Percentiles rank a stretch among this genome's conserved stretches.
Conservation (phyloP, 2,113 vertebrate genomes). For the Lepus timidus region DNA sequence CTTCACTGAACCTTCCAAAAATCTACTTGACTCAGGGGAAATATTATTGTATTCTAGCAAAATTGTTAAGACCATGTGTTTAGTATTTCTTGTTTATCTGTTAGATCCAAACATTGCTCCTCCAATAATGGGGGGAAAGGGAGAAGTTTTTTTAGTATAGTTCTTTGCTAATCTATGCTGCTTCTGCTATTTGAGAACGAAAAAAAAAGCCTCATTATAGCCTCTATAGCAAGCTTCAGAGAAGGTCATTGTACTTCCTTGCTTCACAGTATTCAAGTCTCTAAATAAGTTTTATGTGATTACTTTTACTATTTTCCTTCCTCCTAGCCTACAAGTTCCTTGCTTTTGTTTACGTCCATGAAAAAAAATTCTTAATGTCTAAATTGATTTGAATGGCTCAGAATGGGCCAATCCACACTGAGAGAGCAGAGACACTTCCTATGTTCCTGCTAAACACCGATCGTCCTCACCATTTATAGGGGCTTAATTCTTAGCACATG, state of each 20-base stretch:
- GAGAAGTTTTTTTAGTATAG: not conserved
- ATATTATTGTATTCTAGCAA: conserved; percentile 16
- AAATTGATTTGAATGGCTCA: not conserved
- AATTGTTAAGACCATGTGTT: not conserved
- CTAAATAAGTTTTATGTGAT: not conserved
- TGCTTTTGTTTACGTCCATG: not conserved
- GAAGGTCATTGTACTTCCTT: conserved; percentile 14
- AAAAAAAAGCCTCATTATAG: not conserved
- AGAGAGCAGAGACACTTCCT: not conserved
- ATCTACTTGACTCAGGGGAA: not conserved
- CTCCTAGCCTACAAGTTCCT: not conserved
- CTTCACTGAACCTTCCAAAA: not conserved
- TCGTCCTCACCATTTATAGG: not conserved
- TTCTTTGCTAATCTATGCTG: conserved; percentile 11
- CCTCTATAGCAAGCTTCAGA: not conserved
- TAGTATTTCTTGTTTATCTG: conserved; percentile 11
- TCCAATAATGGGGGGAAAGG: not conserved
- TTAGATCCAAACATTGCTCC: not conserved
- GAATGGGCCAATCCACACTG: not conserved
- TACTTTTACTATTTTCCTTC: conserved; percentile 40
- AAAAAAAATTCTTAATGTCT: conserved; percentile 39
- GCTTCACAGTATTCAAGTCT: not conserved
- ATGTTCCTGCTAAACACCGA: not conserved
- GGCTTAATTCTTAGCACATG: not conserved
- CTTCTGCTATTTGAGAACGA: conserved; percentile 40